These are phyloP conservation scores for Tinamus guttatus DNA, from an alignment of 2,113 vertebrate genomes.

Conservation along the genomic window DNA sequence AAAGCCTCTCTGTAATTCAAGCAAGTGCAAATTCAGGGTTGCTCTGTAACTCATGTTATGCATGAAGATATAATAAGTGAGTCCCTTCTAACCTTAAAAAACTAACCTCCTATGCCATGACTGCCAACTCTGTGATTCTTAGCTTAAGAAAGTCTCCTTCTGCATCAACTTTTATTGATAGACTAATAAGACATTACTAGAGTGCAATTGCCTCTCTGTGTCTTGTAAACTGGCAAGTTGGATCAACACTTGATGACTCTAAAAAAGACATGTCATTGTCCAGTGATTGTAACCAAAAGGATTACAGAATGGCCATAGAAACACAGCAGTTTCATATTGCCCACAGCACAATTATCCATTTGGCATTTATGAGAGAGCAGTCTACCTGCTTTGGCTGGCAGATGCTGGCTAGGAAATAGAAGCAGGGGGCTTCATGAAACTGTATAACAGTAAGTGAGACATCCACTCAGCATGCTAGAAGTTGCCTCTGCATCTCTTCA, in stretches of 20 bases:
- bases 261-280: not conserved
- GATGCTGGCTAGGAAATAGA: not conserved
- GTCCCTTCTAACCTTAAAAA: not conserved
- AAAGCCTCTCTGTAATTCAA: not conserved
- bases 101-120: not conserved
- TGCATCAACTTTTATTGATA: not conserved
- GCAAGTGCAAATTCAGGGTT: not conserved
- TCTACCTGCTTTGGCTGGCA: not conserved
- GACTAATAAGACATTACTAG: no score
- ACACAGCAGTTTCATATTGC: not conserved
- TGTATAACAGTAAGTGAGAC: not conserved
- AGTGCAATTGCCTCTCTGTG: not conserved
- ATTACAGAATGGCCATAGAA: not conserved
- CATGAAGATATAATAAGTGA: not conserved
- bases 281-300: not conserved
- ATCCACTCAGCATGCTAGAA: not conserved
- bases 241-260: not conserved
- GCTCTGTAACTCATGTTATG: not conserved
- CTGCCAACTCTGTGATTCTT: not conserved
- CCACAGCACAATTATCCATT: not conserved
- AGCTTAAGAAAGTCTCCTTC: not conserved
- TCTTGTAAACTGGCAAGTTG: not conserved
- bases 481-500: not conserved
- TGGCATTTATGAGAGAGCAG: not conserved
- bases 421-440: not conserved